phyloP scores from a whole-genome alignment of 2,888 invertebrate genomes.

The Drosophila greeni region DNA sequence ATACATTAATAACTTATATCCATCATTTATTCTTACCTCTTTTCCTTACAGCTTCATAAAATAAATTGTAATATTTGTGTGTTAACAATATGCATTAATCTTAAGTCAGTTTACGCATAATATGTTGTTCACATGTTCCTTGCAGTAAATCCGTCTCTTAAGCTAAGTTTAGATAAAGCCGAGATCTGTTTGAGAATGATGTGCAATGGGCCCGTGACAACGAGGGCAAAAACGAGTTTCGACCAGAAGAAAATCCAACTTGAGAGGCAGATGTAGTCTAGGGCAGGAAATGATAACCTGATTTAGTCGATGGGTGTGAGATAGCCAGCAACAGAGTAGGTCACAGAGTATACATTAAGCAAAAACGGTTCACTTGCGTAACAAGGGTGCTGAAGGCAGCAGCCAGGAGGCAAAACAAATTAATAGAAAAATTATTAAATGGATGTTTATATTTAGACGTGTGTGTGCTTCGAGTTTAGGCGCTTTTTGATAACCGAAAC shows the following conservation, averaged over 20 bases:
- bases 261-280: conserved; percentile 51
- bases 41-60: conserved; percentile 34
- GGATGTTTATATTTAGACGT: conserved; percentile 26
- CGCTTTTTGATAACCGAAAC: conserved; percentile 64
- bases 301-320: conserved; percentile 36
- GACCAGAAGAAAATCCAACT: conserved; percentile 6
- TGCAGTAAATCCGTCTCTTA: conserved; percentile 74
- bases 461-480: conserved; percentile 48
- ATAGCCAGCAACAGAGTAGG: conserved; percentile 4
- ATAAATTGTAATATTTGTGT: conserved; percentile 51
- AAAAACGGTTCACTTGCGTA: conserved; percentile 24
- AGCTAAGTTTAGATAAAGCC: conserved; percentile 61
- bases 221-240: conserved; percentile 27
- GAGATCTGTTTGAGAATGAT: conserved; percentile 25
- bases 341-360: conserved; percentile 14
- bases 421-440: conserved; percentile 23
- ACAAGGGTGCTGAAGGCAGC: conserved; percentile 10
- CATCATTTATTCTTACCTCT: not conserved
- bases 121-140: conserved; percentile 67
- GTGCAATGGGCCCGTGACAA: conserved; percentile 28
- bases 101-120: conserved; percentile 54
- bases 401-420: conserved; percentile 4
- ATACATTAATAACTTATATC: not conserved
- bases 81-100: conserved; percentile 48
- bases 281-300: conserved; percentile 37